Percentiles rank a stretch among this genome's conserved stretches.
Evolutionary conservation across 2,888 invertebrate species (phyloP).

Genomic region (Habroteleia sp.): DNA sequence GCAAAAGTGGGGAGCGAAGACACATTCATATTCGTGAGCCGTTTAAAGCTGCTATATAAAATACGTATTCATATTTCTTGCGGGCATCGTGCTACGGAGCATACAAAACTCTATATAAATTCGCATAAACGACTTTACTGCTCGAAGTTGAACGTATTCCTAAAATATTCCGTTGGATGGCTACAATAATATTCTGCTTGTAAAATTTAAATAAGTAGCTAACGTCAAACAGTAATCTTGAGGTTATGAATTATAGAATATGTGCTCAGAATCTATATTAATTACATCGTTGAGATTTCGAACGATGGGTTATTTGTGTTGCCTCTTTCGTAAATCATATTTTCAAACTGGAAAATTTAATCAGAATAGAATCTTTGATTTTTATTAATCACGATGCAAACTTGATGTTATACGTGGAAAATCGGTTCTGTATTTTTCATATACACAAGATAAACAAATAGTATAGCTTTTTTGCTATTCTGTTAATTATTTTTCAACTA

Average conservation of each 20-base stretch:
- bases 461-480: too few relatives aligned
- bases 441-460: too few relatives aligned
- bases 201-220: slow-evolving; percentile 63
- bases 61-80: slow-evolving; percentile 71
- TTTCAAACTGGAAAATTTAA: background rate
- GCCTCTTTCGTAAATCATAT: background rate
- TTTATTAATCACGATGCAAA: too few relatives aligned
- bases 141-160: slow-evolving; percentile 67
- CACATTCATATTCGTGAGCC: slow-evolving; percentile 65
- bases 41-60: slow-evolving; percentile 70
- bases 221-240: slow-evolving; percentile 47
- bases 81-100: slow-evolving; percentile 56
- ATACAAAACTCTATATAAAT: slow-evolving; percentile 71
- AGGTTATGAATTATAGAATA: slow-evolving; percentile 37
- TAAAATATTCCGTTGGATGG: slow-evolving; percentile 57
- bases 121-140: slow-evolving; percentile 73
- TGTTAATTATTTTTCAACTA: too few relatives aligned
- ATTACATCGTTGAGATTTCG: slow-evolving; percentile 19
- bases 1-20: slow-evolving; percentile 45
- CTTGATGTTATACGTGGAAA: too few relatives aligned
- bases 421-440: too few relatives aligned
- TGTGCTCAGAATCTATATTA: slow-evolving; percentile 13
- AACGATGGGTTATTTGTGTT: background rate
- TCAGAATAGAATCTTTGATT: too few relatives aligned
- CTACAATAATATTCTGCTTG: slow-evolving; percentile 67